Percentiles rank a stretch among this genome's conserved stretches.
Conservation (phyloP, 1,140 invertebrate species). For the Drosophila mayri region DNA sequence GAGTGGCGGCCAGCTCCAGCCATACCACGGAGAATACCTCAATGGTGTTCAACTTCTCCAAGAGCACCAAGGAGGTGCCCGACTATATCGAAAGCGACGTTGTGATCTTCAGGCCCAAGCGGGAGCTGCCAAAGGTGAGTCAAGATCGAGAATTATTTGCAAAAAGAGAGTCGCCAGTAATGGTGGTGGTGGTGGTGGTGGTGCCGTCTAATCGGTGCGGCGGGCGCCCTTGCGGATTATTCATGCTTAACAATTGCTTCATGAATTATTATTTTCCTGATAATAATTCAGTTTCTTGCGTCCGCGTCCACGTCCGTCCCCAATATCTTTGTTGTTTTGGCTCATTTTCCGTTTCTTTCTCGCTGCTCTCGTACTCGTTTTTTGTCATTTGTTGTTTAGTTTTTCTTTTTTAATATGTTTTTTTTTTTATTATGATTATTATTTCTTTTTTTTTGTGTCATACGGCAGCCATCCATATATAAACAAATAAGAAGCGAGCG, state of each 20-base stretch:
- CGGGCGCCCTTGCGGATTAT: slow-evolving; percentile 64
- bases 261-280: slow-evolving; percentile 66
- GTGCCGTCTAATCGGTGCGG: slow-evolving; percentile 3
- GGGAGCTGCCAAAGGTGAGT: slow-evolving; percentile 90
- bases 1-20: slow-evolving; percentile 43
- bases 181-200: neutral
- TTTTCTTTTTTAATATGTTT: slow-evolving; percentile 14
- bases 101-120: slow-evolving; percentile 88
- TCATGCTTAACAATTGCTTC: slow-evolving; percentile 68
- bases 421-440: slow-evolving; percentile 16
- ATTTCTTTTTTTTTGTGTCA: slow-evolving; percentile 52
- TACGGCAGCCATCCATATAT: slow-evolving; percentile 58
- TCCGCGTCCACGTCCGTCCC: slow-evolving; percentile 4
- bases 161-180: slow-evolving; percentile 1
- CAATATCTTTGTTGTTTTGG: slow-evolving; percentile 51
- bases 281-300: slow-evolving; percentile 45
- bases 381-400: slow-evolving; percentile 9
- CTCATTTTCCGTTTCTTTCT: slow-evolving; percentile 56
- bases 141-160: neutral
- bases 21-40: slow-evolving; percentile 86
- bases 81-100: slow-evolving; percentile 96
- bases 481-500: slow-evolving; percentile 71
- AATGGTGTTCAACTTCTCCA: slow-evolving; percentile 94
- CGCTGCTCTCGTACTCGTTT: slow-evolving; percentile 4
- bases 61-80: slow-evolving; percentile 92